These are phyloP conservation scores for Cyprinella venusta DNA, from an alignment of 2,797 vertebrate species.

Conservation along the genomic window DNA sequence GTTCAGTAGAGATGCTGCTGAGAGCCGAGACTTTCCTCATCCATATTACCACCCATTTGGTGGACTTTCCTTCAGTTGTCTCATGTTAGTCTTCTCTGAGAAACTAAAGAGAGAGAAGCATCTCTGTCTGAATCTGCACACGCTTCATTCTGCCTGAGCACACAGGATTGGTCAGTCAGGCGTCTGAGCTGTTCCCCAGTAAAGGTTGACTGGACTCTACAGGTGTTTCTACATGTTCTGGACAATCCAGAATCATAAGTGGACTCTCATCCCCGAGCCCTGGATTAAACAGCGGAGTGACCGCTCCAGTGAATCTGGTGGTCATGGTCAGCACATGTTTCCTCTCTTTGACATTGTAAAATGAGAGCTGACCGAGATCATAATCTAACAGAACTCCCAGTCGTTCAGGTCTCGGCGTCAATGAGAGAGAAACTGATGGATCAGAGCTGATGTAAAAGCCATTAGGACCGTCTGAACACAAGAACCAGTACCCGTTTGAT, in stretches of 20 bases:
- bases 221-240: rapidly evolving
- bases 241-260: conserved; percentile 44
- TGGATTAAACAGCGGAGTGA: conserved; percentile 75
- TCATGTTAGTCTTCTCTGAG: too few relatives aligned
- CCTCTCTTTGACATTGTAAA: conserved; percentile 61
- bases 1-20: too few relatives aligned
- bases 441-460: conserved; percentile 53
- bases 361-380: conserved; percentile 56
- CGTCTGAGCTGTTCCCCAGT: background rate
- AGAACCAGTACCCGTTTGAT: conserved; percentile 65
- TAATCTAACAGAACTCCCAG: conserved; percentile 70
- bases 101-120: too few relatives aligned
- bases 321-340: conserved; percentile 59
- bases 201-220: background rate
- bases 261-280: background rate
- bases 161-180: background rate
- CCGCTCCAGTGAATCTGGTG: conserved; percentile 12
- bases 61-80: too few relatives aligned
- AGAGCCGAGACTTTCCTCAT: too few relatives aligned
- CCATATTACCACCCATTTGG: too few relatives aligned
- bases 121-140: too few relatives aligned
- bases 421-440: background rate
- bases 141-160: background rate
- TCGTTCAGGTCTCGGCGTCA: background rate
- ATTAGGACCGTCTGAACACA: conserved; percentile 57